Evolutionary conservation across 2,797 vertebrate genomes (phyloP), one percentile per base, ranked within the genome.

Genomic region (Tragopan temminckii): DNA sequence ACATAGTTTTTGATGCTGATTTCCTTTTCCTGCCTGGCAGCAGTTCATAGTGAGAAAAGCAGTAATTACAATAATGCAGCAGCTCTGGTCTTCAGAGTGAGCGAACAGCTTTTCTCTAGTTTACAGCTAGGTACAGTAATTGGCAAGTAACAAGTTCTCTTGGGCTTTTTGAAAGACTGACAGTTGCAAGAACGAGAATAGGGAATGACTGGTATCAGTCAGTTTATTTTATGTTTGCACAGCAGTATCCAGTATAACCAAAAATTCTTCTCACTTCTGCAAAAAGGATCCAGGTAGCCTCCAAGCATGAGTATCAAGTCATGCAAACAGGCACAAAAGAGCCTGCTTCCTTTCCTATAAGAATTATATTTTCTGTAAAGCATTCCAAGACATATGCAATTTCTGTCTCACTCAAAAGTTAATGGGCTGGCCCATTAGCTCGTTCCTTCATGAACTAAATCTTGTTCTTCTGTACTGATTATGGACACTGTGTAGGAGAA

Each of bases 401-500:
- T 78, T 55, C 53, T 48, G 29, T 15, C 13, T 48, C 16, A 35
- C 27, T 57, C 20, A 80, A 33, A 38, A 68, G 25, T 72, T 77
- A 74, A 59, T 2, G 19, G n/a, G 23, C 2, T 88, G 42, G 18
- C 35, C n/a, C 33, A 14, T 40, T 2, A 57, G 48, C 7, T 84
- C 52, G 9, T 1, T 78, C 18, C 33, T 10, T 83, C 38, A 8
- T 1, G n/a, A 80, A 80, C 48, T n/a, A 80, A 88, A 83, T 33
- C 21, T 43, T 52, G 24, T 7, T 33, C 66, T 90, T 74, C 43
- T 59, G 45, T 9, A 23, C 13, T 55, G 19, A 24, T 19, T 43
- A 84, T 35, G 33, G 67, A 16, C 24, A 25, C 14, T 52, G 20
- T 36, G 27, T 0, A 83, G 50, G 57, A 0, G 0, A 74, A 86